Evolutionary conservation across 2,888 invertebrate species (phyloP).

Genomic region (Linnaemya vulpina): DNA sequence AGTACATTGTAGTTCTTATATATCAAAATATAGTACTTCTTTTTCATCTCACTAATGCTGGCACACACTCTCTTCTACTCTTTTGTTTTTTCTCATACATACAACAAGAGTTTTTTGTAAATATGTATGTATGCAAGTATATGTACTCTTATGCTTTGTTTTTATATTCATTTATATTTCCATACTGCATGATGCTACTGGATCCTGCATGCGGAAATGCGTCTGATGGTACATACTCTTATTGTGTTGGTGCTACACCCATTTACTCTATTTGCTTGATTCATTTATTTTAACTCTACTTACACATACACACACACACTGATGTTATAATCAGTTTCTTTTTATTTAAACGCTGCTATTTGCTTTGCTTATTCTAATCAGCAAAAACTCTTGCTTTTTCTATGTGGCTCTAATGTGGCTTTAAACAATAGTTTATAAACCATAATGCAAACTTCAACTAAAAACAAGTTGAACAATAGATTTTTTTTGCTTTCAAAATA

Average conservation of each 20-base stretch:
- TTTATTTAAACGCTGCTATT: background rate
- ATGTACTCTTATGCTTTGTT: constrained; percentile 2
- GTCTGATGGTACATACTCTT: constrained; percentile 58
- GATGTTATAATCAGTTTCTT: constrained; percentile 25
- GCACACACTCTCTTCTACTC: background rate
- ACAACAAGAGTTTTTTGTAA: background rate
- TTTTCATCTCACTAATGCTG: constrained; percentile 45
- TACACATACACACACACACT: background rate
- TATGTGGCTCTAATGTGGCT: constrained; percentile 41
- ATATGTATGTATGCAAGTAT: background rate
- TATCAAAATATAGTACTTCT: constrained; percentile 2
- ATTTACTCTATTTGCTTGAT: constrained; percentile 9
- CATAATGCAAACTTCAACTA: constrained; percentile 45
- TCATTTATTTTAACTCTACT: constrained; percentile 5
- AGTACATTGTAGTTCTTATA: constrained; percentile 53
- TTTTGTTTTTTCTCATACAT: constrained; percentile 11
- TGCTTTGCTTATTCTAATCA: constrained; percentile 55
- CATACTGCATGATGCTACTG: constrained; percentile 38
- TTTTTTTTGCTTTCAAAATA: constrained; percentile 29
- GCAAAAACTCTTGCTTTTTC: constrained; percentile 45
- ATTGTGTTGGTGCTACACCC: constrained; percentile 41
- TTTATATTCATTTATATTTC: constrained; percentile 40
- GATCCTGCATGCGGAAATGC: constrained; percentile 63
- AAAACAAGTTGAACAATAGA: constrained; percentile 53
- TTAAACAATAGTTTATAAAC: constrained; percentile 63